Base-by-base conservation (phyloP, 2,888 invertebrate genomes). In the Hofmannophila pseudospretella region DNA sequence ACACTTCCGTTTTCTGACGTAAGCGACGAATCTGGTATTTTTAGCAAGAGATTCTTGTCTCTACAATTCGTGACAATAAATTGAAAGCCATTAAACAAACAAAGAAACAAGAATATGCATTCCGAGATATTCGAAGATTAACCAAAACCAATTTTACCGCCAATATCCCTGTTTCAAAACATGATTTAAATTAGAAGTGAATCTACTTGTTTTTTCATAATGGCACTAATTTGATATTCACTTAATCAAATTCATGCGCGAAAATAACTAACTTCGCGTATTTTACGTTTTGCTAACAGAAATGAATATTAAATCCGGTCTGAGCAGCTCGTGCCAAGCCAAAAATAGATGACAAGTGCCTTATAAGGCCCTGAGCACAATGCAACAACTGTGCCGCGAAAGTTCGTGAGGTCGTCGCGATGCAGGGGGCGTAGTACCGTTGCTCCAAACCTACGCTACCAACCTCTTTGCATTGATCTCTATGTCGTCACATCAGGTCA, bases 371-470 rank as follows among this genome's bases (percentile, higher is more conserved):
- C 11, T 4, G 23, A 9, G 13, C 42, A 49, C 44, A 51, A 49
- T 49, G 30, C 36, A 13, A 30, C 23, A 9, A 10, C 28, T 9
- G 33, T 25, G n/a, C 23, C 3, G 23, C 7, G 25, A 32, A 32
- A 22, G 20, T 22, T 26, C 20, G 34, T 34, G 20, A 27, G 20
- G 36, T 38, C 29, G 37, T 28, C 28, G 33, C 23, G n/a, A 8
- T 23, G 23, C 41, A 41, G 45, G 38, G 36, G 39, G 46, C 42
- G 43, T 34, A 33, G 39, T 51, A 50, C 49, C 47, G 47, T 51
- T 51, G 34, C 33, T 34, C 37, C 23, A 30, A 42, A 39, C 48
- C 49, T 42, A 43, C 51, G 45, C 49, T 39, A 26, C 22, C 33
- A 19, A 34, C 23, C 25, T 36, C 28, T 12, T 12, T 28, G 4